phyloP scores from a whole-genome alignment of 1,140 invertebrate genomes.

The Drosophila subpulchrella region DNA sequence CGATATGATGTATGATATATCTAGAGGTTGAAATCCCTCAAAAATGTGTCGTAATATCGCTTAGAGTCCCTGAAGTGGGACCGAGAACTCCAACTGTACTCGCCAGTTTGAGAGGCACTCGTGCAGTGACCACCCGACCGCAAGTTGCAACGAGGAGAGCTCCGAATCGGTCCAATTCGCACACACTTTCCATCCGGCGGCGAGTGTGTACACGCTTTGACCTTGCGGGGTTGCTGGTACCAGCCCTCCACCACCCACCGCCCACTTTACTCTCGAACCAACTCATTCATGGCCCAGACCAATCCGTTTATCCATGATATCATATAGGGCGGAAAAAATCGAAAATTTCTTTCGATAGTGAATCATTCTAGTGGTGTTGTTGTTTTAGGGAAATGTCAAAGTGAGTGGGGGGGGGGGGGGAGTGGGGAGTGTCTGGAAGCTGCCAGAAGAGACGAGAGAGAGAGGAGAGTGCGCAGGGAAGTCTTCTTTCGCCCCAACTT shows the following conservation, averaged over 20 bases:
- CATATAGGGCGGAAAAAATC: constrained; percentile 24
- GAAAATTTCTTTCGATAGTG: constrained; percentile 27
- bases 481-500: constrained; percentile 2
- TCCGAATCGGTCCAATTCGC: constrained; percentile 2
- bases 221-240: constrained; percentile 37
- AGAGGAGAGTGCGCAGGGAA: constrained; percentile 27
- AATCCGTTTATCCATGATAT: constrained; percentile 43
- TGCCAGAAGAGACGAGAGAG: constrained; percentile 26
- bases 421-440: constrained; percentile 39
- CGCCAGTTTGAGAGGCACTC: constrained; percentile 1
- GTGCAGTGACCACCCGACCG: background rate
- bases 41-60: background rate
- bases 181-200: constrained; percentile 16
- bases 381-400: constrained; percentile 4
- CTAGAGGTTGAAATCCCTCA: too few relatives aligned
- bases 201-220: constrained; percentile 34
- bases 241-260: constrained; percentile 9
- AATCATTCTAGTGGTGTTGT: constrained; percentile 14
- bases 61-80: background rate
- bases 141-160: constrained; percentile 11
- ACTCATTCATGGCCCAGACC: constrained; percentile 14
- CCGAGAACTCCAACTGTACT: background rate
- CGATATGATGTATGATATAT: too few relatives aligned
- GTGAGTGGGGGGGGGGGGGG: background rate
- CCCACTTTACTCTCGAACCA: constrained; percentile 1